Conservation (phyloP, 1,140 invertebrate genomes). For the Dendroctonus ponderosae region DNA sequence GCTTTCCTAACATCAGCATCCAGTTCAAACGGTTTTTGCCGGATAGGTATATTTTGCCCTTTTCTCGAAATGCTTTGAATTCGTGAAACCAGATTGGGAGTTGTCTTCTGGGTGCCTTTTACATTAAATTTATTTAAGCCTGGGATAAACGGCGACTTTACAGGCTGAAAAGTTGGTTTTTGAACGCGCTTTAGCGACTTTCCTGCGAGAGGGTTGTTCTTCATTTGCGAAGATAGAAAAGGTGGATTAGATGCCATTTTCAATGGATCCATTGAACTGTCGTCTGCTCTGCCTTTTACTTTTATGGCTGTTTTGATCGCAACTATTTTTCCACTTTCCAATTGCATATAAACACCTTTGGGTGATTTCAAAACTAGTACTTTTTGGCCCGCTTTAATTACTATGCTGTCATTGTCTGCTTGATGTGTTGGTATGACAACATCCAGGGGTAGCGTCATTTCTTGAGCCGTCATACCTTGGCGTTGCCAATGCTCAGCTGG, state of each 20-base stretch:
- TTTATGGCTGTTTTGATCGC: conserved; percentile 83
- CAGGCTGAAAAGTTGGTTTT: conserved; percentile 39
- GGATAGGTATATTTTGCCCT: conserved; percentile 37
- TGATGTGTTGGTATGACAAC: conserved; percentile 91
- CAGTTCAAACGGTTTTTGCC: conserved; percentile 50
- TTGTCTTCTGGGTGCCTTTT: conserved; percentile 48
- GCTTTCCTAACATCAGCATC: conserved; percentile 41
- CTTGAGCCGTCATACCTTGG: conserved; percentile 91
- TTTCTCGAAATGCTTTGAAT: conserved; percentile 40
- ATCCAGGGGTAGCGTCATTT: conserved; percentile 89
- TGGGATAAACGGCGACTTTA: conserved; percentile 39
- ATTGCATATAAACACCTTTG: conserved; percentile 93
- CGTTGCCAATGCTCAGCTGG: conserved; percentile 84
- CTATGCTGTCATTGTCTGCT: conserved; percentile 80
- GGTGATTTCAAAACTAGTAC: conserved; percentile 92
- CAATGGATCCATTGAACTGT: conserved; percentile 36
- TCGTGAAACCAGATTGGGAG: conserved; percentile 46
- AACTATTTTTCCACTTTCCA: conserved; percentile 94
- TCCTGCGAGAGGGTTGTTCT: conserved; percentile 66
- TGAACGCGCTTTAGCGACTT: conserved; percentile 54
- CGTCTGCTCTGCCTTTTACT: conserved; percentile 62
- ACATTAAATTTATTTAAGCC: conserved; percentile 46
- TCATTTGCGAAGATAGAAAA: conserved; percentile 57
- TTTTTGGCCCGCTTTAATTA: conserved; percentile 87
- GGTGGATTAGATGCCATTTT: conserved; percentile 16